Conservation (phyloP, 2,888 invertebrate species). For the Parascotia fuliginaria region DNA sequence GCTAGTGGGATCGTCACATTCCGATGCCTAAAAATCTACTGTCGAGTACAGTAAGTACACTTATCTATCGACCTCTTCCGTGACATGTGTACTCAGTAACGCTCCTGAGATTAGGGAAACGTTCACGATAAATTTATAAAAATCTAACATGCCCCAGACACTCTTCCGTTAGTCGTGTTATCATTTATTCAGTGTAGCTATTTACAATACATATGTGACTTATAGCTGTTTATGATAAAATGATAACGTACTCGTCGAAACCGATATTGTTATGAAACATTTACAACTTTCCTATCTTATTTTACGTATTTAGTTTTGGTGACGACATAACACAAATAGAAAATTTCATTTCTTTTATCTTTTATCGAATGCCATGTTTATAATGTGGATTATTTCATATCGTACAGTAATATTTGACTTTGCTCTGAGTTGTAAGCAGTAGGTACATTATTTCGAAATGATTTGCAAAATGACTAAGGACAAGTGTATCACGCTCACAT, state of each 20-base stretch:
- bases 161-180: neutral
- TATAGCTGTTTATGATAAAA: slow-evolving; percentile 14
- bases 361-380: too few relatives aligned
- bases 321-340: too few relatives aligned
- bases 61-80: neutral
- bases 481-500: slow-evolving; percentile 40
- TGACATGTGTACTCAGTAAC: neutral
- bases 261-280: slow-evolving; percentile 8
- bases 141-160: neutral
- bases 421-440: neutral
- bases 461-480: slow-evolving; percentile 35
- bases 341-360: too few relatives aligned
- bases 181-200: slow-evolving; percentile 3
- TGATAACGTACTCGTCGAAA: slow-evolving; percentile 23
- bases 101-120: neutral
- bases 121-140: neutral
- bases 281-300: neutral
- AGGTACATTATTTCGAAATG: slow-evolving; percentile 34
- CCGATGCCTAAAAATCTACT: too few relatives aligned
- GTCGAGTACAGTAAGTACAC: too few relatives aligned
- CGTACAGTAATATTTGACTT: too few relatives aligned
- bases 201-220: slow-evolving; percentile 13
- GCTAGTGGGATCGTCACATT: too few relatives aligned
- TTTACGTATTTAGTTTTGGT: too few relatives aligned
- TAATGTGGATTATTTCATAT: too few relatives aligned